Conservation (phyloP, 2,888 invertebrate genomes). For the Aporophyla nigra region DNA sequence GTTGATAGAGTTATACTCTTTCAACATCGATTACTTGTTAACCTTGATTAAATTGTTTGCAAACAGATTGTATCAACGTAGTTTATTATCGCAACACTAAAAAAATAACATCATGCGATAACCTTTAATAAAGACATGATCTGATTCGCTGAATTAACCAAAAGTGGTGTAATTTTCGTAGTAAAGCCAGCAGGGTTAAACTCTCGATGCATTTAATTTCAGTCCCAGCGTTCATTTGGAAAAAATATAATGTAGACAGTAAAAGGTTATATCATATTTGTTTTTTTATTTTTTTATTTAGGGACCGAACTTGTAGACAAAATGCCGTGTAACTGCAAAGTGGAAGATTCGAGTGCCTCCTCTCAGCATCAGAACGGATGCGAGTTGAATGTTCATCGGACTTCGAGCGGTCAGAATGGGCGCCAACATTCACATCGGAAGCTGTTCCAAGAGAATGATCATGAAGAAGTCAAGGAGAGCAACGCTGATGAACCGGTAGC, state of each 20-base stretch:
- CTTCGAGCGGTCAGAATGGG: constrained; percentile 63
- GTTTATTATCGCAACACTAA: constrained; percentile 46
- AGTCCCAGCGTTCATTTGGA: background rate
- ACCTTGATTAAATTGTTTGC: constrained; percentile 70
- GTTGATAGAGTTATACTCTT: constrained; percentile 30
- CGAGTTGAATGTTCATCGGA: constrained; percentile 63
- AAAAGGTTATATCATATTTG: too few species aligned
- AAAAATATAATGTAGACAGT: background rate
- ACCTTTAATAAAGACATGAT: constrained; percentile 46
- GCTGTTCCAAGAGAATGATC: constrained; percentile 73
- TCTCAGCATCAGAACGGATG: constrained; percentile 72
- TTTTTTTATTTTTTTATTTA: constrained; percentile 33
- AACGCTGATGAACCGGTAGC: constrained; percentile 64
- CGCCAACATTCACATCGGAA: constrained; percentile 78
- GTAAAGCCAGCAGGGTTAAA: background rate
- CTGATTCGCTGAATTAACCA: constrained; percentile 31
- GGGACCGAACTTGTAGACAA: constrained; percentile 35
- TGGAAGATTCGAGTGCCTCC: constrained; percentile 62
- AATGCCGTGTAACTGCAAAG: constrained; percentile 81
- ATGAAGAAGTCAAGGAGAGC: constrained; percentile 52
- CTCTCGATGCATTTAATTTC: background rate
- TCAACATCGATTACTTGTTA: constrained; percentile 54
- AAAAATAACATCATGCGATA: constrained; percentile 57
- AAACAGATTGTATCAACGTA: constrained; percentile 64
- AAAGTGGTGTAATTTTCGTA: constrained; percentile 18